Conservation (phyloP, 2,888 invertebrate genomes). For the Galerucella nymphaeae region DNA sequence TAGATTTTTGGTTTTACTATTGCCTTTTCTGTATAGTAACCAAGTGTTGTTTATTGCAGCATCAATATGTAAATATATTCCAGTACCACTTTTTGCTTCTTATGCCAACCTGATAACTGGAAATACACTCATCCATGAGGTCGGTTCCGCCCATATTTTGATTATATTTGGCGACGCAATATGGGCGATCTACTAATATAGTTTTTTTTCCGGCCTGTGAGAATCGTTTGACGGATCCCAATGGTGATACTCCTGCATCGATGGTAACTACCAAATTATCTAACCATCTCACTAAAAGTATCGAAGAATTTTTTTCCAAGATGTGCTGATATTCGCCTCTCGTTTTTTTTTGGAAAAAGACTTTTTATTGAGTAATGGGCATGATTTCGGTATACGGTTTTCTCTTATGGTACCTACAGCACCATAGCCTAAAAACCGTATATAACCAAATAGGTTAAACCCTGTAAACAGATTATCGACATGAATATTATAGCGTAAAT, state of each 20-base stretch:
- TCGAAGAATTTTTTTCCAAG: conserved; percentile 7
- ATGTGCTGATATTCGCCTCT: neutral
- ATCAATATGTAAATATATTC: conserved; percentile 3
- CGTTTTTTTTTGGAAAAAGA: neutral
- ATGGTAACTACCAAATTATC: no score
- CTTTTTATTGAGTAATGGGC: conserved; percentile 11
- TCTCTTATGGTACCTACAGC: neutral
- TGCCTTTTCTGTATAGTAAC: neutral
- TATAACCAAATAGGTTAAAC: no score
- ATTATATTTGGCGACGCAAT: conserved; percentile 12
- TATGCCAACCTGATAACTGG: conserved; percentile 9
- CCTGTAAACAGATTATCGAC: no score
- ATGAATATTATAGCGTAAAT: no score
- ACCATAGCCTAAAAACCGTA: conserved; percentile 10
- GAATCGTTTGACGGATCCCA: conserved; percentile 2
- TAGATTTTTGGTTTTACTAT: neutral
- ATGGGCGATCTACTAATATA: conserved; percentile 7
- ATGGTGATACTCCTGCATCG: conserved; percentile 12
- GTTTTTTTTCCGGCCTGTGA: conserved; percentile 15
- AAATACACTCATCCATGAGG: conserved; percentile 9
- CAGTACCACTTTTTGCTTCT: conserved; percentile 14
- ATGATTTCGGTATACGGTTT: neutral
- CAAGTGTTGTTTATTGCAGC: neutral
- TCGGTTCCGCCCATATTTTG: conserved; percentile 4
- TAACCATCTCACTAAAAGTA: no score